Evolutionary conservation across 2,888 invertebrate species (phyloP), one percentile per base, ranked within the genome.

Genomic region (Limenitis camilla): DNA sequence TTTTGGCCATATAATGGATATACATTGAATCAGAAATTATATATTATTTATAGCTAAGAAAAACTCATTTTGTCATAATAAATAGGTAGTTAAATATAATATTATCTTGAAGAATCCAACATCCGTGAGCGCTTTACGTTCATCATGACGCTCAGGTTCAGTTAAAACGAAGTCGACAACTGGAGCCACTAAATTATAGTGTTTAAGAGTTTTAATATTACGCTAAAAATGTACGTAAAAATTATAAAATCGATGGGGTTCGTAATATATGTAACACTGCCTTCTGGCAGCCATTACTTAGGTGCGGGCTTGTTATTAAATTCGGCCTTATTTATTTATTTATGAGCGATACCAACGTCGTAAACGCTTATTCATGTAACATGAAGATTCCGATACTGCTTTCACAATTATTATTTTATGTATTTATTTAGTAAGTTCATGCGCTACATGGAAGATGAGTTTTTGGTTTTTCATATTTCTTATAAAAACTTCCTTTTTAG

Each of bases 311-410:
- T 83, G 83, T 85, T 85, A 87, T 87, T 87, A 87, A 81, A 84
- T 78, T 81, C 80, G 80, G 76, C 73, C 75, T 80, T 84, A 84
- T 84, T 85, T 85, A 82, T 83, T 84, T 84, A 86, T 86, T 84
- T 84, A 82, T 76, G 78, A 73, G 71, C 72, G 67, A 58, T 49
- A 53, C 48, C 33, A 53, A 44, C 47, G 44, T 51, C 40, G 56
- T 48, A 48, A 50, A 39, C 41, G 44, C 44, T 44, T 51, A 7
- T 35, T 32, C 44, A 11, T 33, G 6, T 44, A 45, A 40, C 44
- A 43, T 50, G 39, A 43, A 44, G 32, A 44, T n/a, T 29, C 10
- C 44, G 33, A 44, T 45, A 39, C 40, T 29, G 29, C 27, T 27
- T 49, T 29, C 28, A 40, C 43, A 44, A 28, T 44, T 50, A 50